phyloP scores from a whole-genome alignment of 2,113 vertebrate genomes.

The Calyptommatus sinebrachiatus region DNA sequence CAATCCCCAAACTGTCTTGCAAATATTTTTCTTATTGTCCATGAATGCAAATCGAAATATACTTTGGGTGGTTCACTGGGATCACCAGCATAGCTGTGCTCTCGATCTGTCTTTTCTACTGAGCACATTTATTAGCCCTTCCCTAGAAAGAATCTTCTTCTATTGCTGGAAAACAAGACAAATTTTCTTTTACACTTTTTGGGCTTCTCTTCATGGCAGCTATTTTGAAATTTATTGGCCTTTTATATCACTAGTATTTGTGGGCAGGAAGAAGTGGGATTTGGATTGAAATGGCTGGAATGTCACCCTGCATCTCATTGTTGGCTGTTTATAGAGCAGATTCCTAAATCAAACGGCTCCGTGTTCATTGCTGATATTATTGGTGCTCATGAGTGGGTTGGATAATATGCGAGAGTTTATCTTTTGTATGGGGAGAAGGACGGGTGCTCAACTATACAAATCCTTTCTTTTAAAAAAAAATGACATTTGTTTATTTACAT shows the following conservation, averaged over 20 bases:
- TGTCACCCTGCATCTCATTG: constrained; percentile 56
- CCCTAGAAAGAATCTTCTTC: too few relatives aligned
- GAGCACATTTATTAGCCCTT: background rate
- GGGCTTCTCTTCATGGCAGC: constrained; percentile 44
- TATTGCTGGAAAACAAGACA: too few relatives aligned
- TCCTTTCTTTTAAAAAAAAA: background rate
- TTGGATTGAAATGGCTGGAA: constrained; percentile 56
- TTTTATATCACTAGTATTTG: constrained; percentile 57
- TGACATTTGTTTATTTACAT: too few relatives aligned
- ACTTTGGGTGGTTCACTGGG: constrained; percentile 9
- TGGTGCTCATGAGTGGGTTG: constrained; percentile 23
- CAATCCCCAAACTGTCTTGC: too few relatives aligned
- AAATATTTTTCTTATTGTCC: too few relatives aligned
- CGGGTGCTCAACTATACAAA: constrained; percentile 32
- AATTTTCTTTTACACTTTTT: constrained; percentile 19
- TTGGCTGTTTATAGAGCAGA: constrained; percentile 58
- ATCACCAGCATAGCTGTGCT: constrained; percentile 8
- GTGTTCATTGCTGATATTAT: constrained; percentile 32
- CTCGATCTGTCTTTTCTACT: constrained; percentile 18
- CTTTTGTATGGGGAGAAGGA: constrained; percentile 14
- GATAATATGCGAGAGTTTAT: constrained; percentile 15
- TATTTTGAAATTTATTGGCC: constrained; percentile 51
- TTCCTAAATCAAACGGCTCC: constrained; percentile 35
- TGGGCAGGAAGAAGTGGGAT: constrained; percentile 54
- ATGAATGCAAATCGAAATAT: background rate